phyloP scores from a whole-genome alignment of 1,140 invertebrate species.

The Zaprionus lachaisei region DNA sequence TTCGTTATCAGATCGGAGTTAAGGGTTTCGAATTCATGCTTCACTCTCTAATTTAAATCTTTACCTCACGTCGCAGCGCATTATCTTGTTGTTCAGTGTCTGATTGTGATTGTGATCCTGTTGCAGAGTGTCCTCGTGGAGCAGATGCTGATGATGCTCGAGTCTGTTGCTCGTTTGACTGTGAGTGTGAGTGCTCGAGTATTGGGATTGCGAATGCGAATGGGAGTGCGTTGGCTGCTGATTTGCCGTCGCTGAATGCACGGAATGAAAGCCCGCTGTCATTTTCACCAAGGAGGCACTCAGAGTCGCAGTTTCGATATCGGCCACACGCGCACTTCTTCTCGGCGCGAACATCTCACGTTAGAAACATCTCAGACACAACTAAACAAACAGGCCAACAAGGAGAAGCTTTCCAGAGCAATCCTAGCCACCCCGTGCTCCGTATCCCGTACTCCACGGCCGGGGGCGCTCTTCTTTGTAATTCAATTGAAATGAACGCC shows the following conservation, averaged over 20 bases:
- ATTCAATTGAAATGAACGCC: slow-evolving; percentile 65
- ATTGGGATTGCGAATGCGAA: slow-evolving; percentile 15
- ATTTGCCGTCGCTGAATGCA: slow-evolving; percentile 81
- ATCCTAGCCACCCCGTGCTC: slow-evolving; percentile 6
- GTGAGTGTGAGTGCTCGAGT: slow-evolving; percentile 5
- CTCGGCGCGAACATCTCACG: slow-evolving; percentile 83
- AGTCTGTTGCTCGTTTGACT: slow-evolving; percentile 13
- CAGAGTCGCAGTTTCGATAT: slow-evolving; percentile 61
- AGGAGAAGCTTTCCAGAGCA: slow-evolving; percentile 65
- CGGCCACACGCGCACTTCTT: slow-evolving; percentile 76
- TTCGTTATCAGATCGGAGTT: too few relatives aligned
- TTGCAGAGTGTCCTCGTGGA: slow-evolving; percentile 28
- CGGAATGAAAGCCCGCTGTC: slow-evolving; percentile 75
- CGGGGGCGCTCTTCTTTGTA: slow-evolving; percentile 35
- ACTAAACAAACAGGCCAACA: slow-evolving; percentile 72
- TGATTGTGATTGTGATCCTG: slow-evolving; percentile 66
- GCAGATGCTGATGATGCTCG: slow-evolving; percentile 29
- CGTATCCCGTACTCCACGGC: neutral
- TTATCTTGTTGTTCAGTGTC: slow-evolving; percentile 54
- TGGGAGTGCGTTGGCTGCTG: slow-evolving; percentile 42
- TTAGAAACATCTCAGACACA: slow-evolving; percentile 83
- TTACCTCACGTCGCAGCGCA: slow-evolving; percentile 76
- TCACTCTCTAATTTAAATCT: neutral
- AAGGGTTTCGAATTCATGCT: neutral
- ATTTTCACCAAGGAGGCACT: slow-evolving; percentile 57